Evolutionary conservation across 2,888 invertebrate species (phyloP), one percentile per base, ranked within the genome.

Genomic region (Helleia helle): DNA sequence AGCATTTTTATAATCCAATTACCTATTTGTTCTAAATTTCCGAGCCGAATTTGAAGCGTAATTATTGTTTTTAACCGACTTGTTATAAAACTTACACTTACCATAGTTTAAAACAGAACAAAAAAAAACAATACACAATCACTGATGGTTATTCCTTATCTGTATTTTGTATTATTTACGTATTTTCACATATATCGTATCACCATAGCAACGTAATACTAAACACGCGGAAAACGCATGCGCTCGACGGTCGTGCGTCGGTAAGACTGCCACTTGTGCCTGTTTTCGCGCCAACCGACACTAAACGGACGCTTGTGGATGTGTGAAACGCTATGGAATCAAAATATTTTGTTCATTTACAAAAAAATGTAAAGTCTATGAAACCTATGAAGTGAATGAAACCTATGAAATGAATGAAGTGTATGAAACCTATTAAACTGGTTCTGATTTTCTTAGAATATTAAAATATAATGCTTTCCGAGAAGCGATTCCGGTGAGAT

Each of bases 241-340:
- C 75, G 72, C 62, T 53, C 64, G 38, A 56, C 43, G 39, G 40
- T 52, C 58, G 58, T 60, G 52, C 47, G 65, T 56, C 62, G 56
- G 51, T 52, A 49, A 52, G 58, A 77, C 77, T 77, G 73, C 56
- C n/a, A n/a, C n/a, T n/a, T n/a, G n/a, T n/a, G n/a, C n/a, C 55
- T 58, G 69, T 71, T 77, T 77, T 80, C 75, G 76, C 77, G 80
- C 73, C 76, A 57, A 41, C 36, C 30, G 38, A 38, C 44, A 39
- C 44, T 40, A 41, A 47, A 29, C 27, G 26, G 44, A 41, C 30
- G 14, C 44, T 40, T 41, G 27, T 14, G 49, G 42, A 48, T 36
- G 40, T 29, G 30, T 37, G 29, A 43, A 42, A 46, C 43, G 43
- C 41, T 39, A 48, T 40, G 38, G 46, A 43, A 37, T 29, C 40